Evolutionary conservation across 2,797 vertebrate genomes (phyloP).

Genomic region (Apogon hyalosoma): DNA sequence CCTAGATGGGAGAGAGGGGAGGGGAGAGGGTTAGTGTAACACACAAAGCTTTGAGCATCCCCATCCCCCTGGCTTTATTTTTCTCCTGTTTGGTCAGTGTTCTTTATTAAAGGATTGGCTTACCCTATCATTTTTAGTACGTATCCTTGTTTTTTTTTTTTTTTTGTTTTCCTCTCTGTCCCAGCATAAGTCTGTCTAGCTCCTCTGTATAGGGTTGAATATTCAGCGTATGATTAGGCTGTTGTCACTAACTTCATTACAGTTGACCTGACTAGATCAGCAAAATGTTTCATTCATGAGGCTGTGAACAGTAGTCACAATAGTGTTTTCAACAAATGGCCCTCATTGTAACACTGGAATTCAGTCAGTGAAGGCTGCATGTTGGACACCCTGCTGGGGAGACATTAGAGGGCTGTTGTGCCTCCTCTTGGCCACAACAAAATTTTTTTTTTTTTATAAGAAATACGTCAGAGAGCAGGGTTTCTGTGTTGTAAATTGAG

Average conservation of each 20-base stretch:
- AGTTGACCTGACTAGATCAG: slow-evolving; percentile 69
- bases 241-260: slow-evolving; percentile 57
- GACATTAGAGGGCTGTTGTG: slow-evolving; percentile 50
- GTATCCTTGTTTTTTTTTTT: slow-evolving; percentile 16
- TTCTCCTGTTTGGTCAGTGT: slow-evolving; percentile 56
- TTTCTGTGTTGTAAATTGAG: slow-evolving; percentile 73
- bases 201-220: slow-evolving; percentile 32
- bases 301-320: slow-evolving; percentile 56
- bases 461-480: slow-evolving; percentile 60
- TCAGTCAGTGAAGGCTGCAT: slow-evolving; percentile 58
- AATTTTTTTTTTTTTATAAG: slow-evolving; percentile 7
- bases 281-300: slow-evolving; percentile 80
- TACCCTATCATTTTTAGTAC: slow-evolving; percentile 27
- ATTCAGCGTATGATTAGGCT: slow-evolving; percentile 42
- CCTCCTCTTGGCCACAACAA: slow-evolving; percentile 62
- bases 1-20: slow-evolving; percentile 24
- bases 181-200: slow-evolving; percentile 9
- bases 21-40: slow-evolving; percentile 51
- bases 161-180: slow-evolving; percentile 4
- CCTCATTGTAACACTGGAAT: slow-evolving; percentile 65
- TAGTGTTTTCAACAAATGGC: slow-evolving; percentile 68
- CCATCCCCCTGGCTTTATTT: slow-evolving; percentile 33
- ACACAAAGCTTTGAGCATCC: slow-evolving; percentile 40
- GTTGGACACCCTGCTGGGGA: slow-evolving; percentile 67
- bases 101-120: slow-evolving; percentile 55